Evolutionary conservation across 2,888 invertebrate genomes (phyloP).

Genomic region (Stenotaenia linearis): DNA sequence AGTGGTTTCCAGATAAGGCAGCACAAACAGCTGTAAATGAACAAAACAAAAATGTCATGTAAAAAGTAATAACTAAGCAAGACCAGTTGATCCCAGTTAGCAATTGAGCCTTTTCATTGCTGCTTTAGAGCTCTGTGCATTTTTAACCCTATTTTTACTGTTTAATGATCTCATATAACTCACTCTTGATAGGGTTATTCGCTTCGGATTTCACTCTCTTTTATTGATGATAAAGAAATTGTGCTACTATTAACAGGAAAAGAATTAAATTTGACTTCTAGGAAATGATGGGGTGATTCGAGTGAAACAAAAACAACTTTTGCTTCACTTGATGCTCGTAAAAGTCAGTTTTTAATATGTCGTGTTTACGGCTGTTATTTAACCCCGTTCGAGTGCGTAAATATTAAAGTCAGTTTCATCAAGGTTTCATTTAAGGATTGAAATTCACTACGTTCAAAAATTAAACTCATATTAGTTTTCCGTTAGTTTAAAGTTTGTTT

Average conservation of each 20-base stretch:
- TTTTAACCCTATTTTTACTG: background rate
- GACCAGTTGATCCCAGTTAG: background rate
- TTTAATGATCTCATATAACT: background rate
- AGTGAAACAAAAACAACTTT: background rate
- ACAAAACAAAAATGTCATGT: background rate
- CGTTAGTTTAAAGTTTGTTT: no score
- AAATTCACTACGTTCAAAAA: no score
- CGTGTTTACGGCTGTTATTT: no score
- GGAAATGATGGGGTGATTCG: background rate
- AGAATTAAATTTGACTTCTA: background rate
- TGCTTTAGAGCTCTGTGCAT: background rate
- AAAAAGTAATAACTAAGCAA: background rate
- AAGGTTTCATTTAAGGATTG: no score
- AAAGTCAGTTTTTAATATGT: no score
- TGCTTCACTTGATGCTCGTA: no score
- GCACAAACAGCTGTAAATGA: background rate
- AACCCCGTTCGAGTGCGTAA: no score
- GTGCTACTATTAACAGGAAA: background rate
- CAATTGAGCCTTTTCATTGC: background rate
- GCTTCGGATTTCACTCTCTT: background rate
- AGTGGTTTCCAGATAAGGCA: background rate
- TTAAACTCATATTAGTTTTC: no score
- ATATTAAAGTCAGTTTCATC: no score
- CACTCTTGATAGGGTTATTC: background rate
- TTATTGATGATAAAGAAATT: background rate